These are phyloP conservation scores for Drosophila koepferae DNA, from an alignment of 2,888 invertebrate genomes.

Conservation along the genomic window DNA sequence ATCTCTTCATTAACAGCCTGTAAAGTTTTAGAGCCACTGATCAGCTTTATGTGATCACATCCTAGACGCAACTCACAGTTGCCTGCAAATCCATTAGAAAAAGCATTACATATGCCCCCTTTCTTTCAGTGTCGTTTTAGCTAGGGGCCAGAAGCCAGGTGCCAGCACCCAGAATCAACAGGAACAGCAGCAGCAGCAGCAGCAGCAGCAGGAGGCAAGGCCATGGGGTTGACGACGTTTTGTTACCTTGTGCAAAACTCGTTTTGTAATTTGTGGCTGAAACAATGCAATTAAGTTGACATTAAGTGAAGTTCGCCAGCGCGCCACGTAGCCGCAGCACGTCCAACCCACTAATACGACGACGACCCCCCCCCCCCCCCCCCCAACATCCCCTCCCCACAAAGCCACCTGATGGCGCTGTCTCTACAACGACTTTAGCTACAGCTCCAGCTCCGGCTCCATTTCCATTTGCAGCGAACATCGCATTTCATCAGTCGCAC, in stretches of 20 bases:
- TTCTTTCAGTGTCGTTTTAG: slow-evolving; percentile 1
- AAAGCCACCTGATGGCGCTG: slow-evolving; percentile 20
- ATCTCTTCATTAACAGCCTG: no score
- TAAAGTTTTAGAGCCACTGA: no score
- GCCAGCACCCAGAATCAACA: slow-evolving; percentile 10
- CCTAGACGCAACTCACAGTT: no score
- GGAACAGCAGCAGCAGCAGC: slow-evolving; percentile 9
- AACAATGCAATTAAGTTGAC: slow-evolving; percentile 83
- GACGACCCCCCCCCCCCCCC: not conserved
- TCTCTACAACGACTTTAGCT: slow-evolving; percentile 1
- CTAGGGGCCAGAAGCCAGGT: not conserved
- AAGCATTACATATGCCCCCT: not conserved
- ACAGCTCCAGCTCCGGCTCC: slow-evolving; percentile 8
- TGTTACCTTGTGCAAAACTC: slow-evolving; percentile 74
- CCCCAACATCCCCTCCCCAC: not conserved
- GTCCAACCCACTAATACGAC: not conserved
- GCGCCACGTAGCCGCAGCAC: not conserved
- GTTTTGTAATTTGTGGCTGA: slow-evolving; percentile 82
- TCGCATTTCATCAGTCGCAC: slow-evolving; percentile 36
- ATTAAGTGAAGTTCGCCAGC: slow-evolving; percentile 75
- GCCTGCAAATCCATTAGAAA: not conserved
- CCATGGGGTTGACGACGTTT: slow-evolving; percentile 57
- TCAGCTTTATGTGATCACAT: no score
- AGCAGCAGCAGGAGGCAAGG: slow-evolving; percentile 26
- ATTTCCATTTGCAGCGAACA: slow-evolving; percentile 30